Evolutionary conservation across 2,888 invertebrate genomes (phyloP).

Genomic region (Acanthoscelides obtectus): DNA sequence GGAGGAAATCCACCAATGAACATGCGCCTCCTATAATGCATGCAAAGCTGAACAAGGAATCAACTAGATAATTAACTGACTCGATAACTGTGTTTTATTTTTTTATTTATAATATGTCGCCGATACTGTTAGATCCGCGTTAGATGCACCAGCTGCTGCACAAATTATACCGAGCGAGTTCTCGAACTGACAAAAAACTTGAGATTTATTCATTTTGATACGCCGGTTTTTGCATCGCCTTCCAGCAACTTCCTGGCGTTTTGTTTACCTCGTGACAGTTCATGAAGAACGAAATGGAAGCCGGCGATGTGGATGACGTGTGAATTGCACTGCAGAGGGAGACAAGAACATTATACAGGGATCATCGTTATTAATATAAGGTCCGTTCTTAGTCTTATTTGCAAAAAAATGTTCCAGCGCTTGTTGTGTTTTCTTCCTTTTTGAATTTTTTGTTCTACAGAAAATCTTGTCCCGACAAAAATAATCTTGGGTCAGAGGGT

Average conservation of each 20-base stretch:
- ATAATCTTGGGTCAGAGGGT: too few relatives aligned
- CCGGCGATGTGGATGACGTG: not conserved
- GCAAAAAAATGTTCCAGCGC: too few relatives aligned
- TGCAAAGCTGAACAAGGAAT: not conserved
- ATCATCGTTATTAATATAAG: too few relatives aligned
- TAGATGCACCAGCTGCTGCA: not conserved
- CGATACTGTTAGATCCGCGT: not conserved
- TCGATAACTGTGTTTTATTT: not conserved
- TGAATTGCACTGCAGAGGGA: not conserved
- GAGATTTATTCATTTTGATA: not conserved
- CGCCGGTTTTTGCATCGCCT: not conserved
- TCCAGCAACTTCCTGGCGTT: not conserved
- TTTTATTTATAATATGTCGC: not conserved
- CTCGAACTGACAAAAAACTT: not conserved
- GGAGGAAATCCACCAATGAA: not conserved
- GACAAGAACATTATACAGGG: not conserved
- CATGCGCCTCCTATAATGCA: not conserved
- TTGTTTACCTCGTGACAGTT: not conserved
- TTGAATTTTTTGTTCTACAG: too few relatives aligned
- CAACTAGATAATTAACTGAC: not conserved
- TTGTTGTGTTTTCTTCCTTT: too few relatives aligned
- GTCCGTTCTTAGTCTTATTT: too few relatives aligned
- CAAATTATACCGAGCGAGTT: not conserved
- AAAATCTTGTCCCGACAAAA: too few relatives aligned
- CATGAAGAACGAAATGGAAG: not conserved